Conservation (phyloP, 1,140 invertebrate genomes). For the Portunus trituberculatus region DNA sequence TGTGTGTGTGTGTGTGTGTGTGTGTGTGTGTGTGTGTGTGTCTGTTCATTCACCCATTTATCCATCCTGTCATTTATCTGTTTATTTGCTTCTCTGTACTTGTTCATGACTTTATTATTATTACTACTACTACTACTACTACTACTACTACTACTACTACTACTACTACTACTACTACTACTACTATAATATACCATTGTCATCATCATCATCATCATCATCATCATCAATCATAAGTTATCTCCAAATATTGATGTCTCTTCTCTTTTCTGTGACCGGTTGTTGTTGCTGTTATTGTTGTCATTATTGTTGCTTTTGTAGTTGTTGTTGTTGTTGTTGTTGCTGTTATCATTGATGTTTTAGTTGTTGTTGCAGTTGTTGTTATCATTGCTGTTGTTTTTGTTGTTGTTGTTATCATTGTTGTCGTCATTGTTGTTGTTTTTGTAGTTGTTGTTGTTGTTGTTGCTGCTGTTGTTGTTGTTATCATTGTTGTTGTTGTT, state of each 20-base stretch:
- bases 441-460: no score
- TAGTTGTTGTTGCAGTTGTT: no score
- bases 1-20: background rate
- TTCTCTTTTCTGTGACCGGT: background rate
- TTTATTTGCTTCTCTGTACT: no score
- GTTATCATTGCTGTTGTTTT: no score
- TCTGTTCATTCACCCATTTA: background rate
- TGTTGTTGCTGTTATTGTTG: no score
- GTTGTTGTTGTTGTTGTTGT: background rate
- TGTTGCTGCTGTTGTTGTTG: no score
- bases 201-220: no score
- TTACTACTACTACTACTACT: background rate
- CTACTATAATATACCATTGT: background rate
- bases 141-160: constrained; percentile 7
- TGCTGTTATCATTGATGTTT: background rate
- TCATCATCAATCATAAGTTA: background rate
- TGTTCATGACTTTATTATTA: background rate
- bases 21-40: background rate
- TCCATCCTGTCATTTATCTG: background rate
- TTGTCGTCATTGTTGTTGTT: no score
- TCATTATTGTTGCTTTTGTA: background rate
- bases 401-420: no score
- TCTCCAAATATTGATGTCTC: background rate
- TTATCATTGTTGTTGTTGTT: no score
- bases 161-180: background rate